Conservation (phyloP, 2,888 invertebrate species). For the Heteromyza rotundicornis region DNA sequence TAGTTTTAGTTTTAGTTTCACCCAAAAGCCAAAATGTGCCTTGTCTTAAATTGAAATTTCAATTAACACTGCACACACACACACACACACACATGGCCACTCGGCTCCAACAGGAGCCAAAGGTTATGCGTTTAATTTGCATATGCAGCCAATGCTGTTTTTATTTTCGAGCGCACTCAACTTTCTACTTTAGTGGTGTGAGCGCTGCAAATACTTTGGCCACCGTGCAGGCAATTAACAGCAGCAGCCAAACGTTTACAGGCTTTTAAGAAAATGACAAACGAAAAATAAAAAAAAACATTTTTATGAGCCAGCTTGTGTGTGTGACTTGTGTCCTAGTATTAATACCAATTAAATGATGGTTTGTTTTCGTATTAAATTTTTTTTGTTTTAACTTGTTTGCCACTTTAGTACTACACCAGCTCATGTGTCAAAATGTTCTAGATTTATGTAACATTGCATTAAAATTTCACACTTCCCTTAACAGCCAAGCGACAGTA, state of each 20-base stretch:
- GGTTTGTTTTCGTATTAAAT: background rate
- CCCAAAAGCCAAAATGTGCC: no score
- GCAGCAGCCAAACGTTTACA: background rate
- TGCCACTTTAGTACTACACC: background rate
- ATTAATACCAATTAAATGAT: background rate
- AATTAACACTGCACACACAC: slow-evolving; percentile 7
- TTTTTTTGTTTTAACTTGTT: slow-evolving; percentile 5
- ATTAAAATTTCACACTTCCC: slow-evolving; percentile 18
- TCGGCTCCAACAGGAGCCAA: no score
- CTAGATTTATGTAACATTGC: slow-evolving; percentile 14
- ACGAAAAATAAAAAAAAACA: background rate
- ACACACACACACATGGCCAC: no score
- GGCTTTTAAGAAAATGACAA: background rate
- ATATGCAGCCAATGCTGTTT: background rate
- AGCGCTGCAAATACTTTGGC: background rate
- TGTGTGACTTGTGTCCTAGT: no score
- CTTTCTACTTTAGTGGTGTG: slow-evolving; percentile 5
- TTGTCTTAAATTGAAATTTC: background rate
- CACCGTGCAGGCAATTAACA: no score
- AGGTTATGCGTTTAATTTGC: slow-evolving; percentile 6
- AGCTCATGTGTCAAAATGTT: slow-evolving; percentile 15
- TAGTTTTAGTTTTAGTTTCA: no score
- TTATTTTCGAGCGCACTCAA: background rate
- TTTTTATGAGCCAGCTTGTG: no score
- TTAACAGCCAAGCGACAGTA: background rate